phyloP scores from a whole-genome alignment of 2,113 vertebrate species.

The Isichthys henryi region DNA sequence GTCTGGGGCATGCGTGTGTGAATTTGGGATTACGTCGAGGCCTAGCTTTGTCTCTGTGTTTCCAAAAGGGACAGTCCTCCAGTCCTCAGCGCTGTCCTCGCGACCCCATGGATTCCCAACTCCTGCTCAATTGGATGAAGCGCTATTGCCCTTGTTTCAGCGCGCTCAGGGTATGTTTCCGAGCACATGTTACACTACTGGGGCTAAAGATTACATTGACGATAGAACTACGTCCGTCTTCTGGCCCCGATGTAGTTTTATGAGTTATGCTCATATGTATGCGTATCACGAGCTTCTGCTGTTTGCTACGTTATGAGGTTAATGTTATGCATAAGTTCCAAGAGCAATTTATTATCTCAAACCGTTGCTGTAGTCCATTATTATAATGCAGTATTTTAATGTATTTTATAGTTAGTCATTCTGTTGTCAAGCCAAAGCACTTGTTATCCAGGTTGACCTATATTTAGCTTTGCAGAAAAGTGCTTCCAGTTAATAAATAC shows the following conservation, averaged over 20 bases:
- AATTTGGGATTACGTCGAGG: not conserved
- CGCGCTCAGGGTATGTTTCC: slow-evolving; percentile 68
- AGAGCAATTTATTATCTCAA: not conserved
- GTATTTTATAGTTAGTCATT: not conserved
- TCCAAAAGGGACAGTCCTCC: not conserved
- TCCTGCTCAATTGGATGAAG: slow-evolving; percentile 68
- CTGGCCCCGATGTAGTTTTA: not conserved
- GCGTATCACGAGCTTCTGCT: not conserved
- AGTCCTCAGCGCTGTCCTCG: slow-evolving; percentile 8
- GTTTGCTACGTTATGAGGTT: not conserved
- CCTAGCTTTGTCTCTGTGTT: not conserved
- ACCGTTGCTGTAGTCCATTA: not conserved
- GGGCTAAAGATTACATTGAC: not conserved
- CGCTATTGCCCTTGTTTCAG: slow-evolving; percentile 72
- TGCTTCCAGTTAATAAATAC: not conserved
- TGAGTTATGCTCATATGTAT: not conserved
- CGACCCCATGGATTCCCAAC: slow-evolving; percentile 60
- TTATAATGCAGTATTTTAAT: not conserved
- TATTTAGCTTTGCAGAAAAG: not conserved
- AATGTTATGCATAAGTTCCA: not conserved
- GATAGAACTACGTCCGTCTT: not conserved
- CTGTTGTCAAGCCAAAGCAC: not conserved
- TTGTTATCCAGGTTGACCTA: not conserved
- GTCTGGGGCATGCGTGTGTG: not conserved
- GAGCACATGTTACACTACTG: not conserved